A percentile compares a stretch with the other conserved stretches of the same genome.
Conservation (phyloP, 2,797 vertebrate genomes). For the Cossypha polioptera region DNA sequence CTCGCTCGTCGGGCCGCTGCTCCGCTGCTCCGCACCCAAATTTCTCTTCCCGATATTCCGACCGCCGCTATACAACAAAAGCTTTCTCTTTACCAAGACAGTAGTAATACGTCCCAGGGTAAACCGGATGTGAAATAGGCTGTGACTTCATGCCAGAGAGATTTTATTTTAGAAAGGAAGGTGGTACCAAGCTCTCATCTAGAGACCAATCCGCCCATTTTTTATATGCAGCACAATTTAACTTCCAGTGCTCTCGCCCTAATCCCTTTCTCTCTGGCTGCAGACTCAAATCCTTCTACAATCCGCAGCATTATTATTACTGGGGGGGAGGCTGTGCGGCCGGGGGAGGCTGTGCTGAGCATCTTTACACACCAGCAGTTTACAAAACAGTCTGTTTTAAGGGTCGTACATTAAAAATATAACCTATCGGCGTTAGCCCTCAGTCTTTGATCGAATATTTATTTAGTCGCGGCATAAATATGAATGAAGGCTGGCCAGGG, state of each 20-base stretch:
- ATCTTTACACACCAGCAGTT: constrained; percentile 25
- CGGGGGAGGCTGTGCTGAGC: neutral
- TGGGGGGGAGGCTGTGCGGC: neutral
- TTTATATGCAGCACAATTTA: constrained; percentile 92
- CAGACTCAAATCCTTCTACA: constrained; percentile 86
- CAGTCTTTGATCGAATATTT: constrained; percentile 35
- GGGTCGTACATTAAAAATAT: constrained; percentile 7
- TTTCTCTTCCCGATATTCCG: constrained; percentile 64
- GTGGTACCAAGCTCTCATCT: constrained; percentile 86
- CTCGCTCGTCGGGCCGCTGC: constrained; percentile 61
- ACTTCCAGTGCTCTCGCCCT: constrained; percentile 88
- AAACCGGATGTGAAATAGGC: constrained; percentile 88
- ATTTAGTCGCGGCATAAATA: neutral
- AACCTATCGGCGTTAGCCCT: neutral
- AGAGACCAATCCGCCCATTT: constrained; percentile 90
- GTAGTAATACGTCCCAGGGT: constrained; percentile 82
- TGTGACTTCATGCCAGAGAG: constrained; percentile 86
- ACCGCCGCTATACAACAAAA: constrained; percentile 76
- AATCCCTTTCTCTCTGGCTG: constrained; percentile 84
- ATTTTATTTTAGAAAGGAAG: constrained; percentile 89
- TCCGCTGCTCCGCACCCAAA: constrained; percentile 70
- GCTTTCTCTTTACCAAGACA: constrained; percentile 78
- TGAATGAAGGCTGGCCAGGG: constrained; percentile 46
- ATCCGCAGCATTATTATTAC: constrained; percentile 66
- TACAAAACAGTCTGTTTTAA: constrained; percentile 47